Conservation (phyloP, 2,888 invertebrate species). For the Scaptomyza tumidula region DNA sequence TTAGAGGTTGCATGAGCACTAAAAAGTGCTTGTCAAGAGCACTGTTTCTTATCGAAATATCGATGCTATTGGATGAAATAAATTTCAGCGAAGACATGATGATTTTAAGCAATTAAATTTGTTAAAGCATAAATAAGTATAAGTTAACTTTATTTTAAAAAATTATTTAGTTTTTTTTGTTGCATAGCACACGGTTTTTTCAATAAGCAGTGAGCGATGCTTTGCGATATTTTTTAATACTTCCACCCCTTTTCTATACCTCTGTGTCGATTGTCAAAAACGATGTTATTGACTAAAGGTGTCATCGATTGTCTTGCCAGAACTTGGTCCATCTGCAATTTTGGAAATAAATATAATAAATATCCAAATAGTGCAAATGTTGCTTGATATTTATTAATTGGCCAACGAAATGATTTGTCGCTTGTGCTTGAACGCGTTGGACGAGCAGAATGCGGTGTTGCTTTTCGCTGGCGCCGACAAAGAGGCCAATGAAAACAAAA, state of each 20-base stretch:
- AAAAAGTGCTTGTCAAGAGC: not conserved
- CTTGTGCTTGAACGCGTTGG: slow-evolving; percentile 66
- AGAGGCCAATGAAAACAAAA: slow-evolving; percentile 36
- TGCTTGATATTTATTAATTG: slow-evolving; percentile 31
- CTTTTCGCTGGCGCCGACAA: slow-evolving; percentile 52
- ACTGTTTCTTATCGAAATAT: not conserved
- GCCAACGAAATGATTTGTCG: slow-evolving; percentile 71
- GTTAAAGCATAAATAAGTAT: not conserved
- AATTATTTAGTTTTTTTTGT: not conserved
- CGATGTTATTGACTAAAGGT: slow-evolving; percentile 26
- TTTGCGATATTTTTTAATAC: not conserved
- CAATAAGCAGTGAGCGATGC: too few species aligned
- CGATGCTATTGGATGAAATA: not conserved
- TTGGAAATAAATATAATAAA: slow-evolving; percentile 55
- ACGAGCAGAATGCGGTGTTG: slow-evolving; percentile 66
- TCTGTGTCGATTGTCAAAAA: not conserved
- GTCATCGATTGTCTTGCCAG: slow-evolving; percentile 37
- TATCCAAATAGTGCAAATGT: slow-evolving; percentile 52
- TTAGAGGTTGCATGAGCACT: not conserved
- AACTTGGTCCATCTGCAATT: slow-evolving; percentile 48
- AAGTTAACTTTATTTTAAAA: not conserved
- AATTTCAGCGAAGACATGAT: not conserved
- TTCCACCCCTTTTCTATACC: not conserved
- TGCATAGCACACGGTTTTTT: not conserved
- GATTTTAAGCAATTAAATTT: not conserved